Conservation (phyloP, 2,888 invertebrate genomes). For the Eristalis tenax region DNA sequence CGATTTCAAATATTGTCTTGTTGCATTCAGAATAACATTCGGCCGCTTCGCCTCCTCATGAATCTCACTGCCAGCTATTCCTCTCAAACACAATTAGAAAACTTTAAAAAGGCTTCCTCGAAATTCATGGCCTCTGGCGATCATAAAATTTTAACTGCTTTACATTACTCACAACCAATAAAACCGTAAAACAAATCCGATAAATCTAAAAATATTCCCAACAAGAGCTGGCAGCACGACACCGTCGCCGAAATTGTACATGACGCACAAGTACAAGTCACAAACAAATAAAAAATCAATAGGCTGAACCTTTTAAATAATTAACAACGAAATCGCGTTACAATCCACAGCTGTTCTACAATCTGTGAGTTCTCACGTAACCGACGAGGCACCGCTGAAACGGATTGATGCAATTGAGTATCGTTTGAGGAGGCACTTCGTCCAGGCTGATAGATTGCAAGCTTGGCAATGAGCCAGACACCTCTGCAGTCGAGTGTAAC, state of each 20-base stretch:
- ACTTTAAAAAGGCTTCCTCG: background rate
- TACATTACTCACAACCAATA: background rate
- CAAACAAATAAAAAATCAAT: background rate
- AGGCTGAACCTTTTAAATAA: background rate
- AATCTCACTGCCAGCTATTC: background rate
- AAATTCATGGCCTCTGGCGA: too few species aligned
- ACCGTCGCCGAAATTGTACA: background rate
- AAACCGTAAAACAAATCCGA: background rate
- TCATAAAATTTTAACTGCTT: too few species aligned
- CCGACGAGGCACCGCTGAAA: background rate
- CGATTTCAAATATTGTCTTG: too few species aligned
- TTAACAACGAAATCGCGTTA: background rate
- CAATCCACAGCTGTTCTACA: background rate
- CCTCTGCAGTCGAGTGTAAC: slow-evolving; percentile 61
- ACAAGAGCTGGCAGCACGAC: background rate
- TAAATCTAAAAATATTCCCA: background rate
- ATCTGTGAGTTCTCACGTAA: background rate
- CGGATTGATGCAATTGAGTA: slow-evolving; percentile 52
- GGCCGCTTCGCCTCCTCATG: too few species aligned
- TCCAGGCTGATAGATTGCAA: slow-evolving; percentile 49
- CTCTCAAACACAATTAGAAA: background rate
- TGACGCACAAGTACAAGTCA: background rate
- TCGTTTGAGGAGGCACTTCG: slow-evolving; percentile 17
- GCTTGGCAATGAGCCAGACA: slow-evolving; percentile 57
- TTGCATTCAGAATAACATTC: too few species aligned